A percentile compares a stretch with the other conserved stretches of the same genome.
Evolutionary conservation across 2,113 vertebrate genomes (phyloP).

Genomic region (Oenanthe oenanthe): DNA sequence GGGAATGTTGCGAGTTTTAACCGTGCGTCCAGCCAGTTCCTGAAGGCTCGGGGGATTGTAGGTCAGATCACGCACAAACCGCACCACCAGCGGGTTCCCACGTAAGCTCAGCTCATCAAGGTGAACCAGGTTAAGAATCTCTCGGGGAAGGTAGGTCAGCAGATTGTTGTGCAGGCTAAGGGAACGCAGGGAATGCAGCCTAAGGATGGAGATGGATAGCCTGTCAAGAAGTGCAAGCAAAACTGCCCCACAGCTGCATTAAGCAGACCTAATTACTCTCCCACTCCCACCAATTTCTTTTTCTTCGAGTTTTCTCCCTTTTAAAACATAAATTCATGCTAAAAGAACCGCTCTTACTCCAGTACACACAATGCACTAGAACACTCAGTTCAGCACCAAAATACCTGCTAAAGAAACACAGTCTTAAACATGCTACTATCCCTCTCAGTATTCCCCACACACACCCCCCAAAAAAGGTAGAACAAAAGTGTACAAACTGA

Average conservation of each 20-base stretch:
- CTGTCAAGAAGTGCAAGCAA: not conserved
- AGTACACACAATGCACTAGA: not conserved
- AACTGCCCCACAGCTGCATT: not conserved
- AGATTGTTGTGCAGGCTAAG: slow-evolving; percentile 98
- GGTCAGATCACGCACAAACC: slow-evolving; percentile 80
- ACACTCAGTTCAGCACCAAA: not conserved
- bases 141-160: slow-evolving; percentile 93
- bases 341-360: not conserved
- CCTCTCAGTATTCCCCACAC: not conserved
- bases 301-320: not conserved
- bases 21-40: slow-evolving; percentile 79
- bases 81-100: slow-evolving; percentile 93
- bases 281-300: not conserved
- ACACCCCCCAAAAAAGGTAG: not conserved
- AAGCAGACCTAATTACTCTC: not conserved
- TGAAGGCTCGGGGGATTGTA: slow-evolving; percentile 79
- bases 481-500: not conserved
- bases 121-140: slow-evolving; percentile 92
- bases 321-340: not conserved
- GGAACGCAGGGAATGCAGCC: slow-evolving; percentile 92
- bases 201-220: slow-evolving; percentile 45
- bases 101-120: slow-evolving; percentile 95
- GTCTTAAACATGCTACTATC: not conserved
- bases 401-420: not conserved
- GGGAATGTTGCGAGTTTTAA: slow-evolving; percentile 75